phyloP scores from a whole-genome alignment of 2,888 invertebrate genomes.

The Drosophila nigricruria region DNA sequence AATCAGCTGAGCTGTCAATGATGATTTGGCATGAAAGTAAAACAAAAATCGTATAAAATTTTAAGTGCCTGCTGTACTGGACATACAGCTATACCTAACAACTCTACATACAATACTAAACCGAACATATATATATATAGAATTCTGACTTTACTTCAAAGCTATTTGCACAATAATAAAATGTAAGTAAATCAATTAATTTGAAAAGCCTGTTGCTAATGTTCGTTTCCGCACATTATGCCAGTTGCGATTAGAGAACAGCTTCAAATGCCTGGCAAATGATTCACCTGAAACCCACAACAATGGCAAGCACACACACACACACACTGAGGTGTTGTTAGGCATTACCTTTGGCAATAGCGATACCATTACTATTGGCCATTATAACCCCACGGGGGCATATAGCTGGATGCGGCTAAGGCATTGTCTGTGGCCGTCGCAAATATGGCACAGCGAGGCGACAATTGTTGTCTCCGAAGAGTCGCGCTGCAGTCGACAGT shows the following conservation, averaged over 20 bases:
- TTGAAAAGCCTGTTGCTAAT: background rate
- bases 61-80: background rate
- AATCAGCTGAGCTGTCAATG: background rate
- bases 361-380: conserved; percentile 25
- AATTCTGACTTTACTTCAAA: background rate
- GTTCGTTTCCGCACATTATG: conserved; percentile 42
- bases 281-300: conserved; percentile 45
- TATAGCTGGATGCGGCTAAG: conserved; percentile 25
- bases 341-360: conserved; percentile 30
- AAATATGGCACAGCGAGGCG: conserved; percentile 82
- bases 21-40: background rate
- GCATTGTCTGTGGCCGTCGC: conserved; percentile 60
- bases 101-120: background rate
- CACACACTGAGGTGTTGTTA: conserved; percentile 2
- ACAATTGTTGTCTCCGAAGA: conserved; percentile 82
- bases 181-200: conserved; percentile 5
- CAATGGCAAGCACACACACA: conserved; percentile 18
- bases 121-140: background rate
- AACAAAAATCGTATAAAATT: background rate
- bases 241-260: conserved; percentile 61
- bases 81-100: background rate
- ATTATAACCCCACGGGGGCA: conserved; percentile 53
- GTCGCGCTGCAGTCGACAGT: conserved; percentile 58
- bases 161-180: background rate
- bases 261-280: conserved; percentile 51